A percentile compares a stretch with the other conserved stretches of the same genome.
phyloP scores from a whole-genome alignment of 2,797 vertebrate genomes.

The Anisognathus igniventris region DNA sequence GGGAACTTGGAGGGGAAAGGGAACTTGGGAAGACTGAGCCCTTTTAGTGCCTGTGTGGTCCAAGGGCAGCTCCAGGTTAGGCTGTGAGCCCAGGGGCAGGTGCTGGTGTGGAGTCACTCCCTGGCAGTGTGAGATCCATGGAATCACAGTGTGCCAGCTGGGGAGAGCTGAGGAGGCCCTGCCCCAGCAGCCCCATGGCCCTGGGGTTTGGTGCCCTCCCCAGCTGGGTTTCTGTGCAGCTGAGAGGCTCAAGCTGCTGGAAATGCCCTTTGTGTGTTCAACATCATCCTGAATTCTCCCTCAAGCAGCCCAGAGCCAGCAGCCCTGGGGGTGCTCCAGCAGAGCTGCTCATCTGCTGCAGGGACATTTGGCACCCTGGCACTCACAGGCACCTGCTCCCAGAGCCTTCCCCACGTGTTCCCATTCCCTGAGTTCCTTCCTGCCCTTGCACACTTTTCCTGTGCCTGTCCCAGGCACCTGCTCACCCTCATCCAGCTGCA shows the following conservation, averaged over 20 bases:
- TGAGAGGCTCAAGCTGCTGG: neutral
- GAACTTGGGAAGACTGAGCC: neutral
- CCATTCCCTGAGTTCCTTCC: neutral
- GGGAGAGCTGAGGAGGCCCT: neutral
- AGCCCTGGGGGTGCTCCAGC: neutral
- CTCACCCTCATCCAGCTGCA: neutral
- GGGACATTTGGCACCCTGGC: neutral
- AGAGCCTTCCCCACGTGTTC: neutral
- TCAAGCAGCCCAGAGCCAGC: neutral
- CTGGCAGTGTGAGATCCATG: rapidly evolving
- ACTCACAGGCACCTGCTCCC: neutral
- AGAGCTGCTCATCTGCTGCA: neutral
- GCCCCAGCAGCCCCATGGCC: neutral
- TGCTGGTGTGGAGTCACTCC: rapidly evolving
- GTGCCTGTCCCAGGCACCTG: neutral
- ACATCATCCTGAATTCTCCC: neutral
- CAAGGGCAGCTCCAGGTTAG: neutral
- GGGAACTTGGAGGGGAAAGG: neutral
- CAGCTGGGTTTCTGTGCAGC: neutral
- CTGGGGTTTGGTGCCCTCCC: neutral
- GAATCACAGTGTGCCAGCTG: rapidly evolving
- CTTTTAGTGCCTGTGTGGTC: neutral
- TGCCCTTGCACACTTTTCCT: neutral
- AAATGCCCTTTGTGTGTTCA: neutral
- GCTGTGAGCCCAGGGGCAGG: neutral